These are phyloP conservation scores for Plodia interpunctella DNA, from an alignment of 1,140 invertebrate species.

Conservation along the genomic window DNA sequence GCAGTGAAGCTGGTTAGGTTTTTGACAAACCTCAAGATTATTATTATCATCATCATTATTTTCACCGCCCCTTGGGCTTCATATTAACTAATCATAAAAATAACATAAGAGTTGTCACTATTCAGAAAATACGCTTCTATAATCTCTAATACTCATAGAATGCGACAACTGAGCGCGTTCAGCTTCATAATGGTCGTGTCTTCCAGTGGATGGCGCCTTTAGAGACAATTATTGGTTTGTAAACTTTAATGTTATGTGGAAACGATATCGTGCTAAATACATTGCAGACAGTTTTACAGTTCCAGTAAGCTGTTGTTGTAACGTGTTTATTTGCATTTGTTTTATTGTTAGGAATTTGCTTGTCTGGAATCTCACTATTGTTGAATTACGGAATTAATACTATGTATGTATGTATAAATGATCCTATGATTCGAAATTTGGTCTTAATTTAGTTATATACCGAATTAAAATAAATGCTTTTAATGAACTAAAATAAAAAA, in stretches of 20 bases:
- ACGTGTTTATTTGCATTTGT: slow-evolving; percentile 1
- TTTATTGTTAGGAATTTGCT: not conserved
- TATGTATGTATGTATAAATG: too few species aligned
- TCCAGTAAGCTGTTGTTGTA: not conserved
- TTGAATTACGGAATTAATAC: not conserved
- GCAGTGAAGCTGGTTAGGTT: too few species aligned
- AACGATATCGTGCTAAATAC: slow-evolving; percentile 4
- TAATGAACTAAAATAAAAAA: too few species aligned
- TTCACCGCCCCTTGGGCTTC: too few species aligned
- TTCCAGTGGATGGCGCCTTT: slow-evolving; percentile 1
- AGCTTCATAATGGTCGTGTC: not conserved
- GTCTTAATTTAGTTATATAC: too few species aligned
- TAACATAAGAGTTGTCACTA: not conserved
- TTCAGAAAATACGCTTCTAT: not conserved
- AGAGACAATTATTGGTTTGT: slow-evolving; percentile 2
- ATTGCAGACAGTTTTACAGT: not conserved
- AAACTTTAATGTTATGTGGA: not conserved
- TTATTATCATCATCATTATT: too few species aligned
- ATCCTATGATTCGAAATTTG: too few species aligned
- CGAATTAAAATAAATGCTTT: too few species aligned
- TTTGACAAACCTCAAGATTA: too few species aligned
- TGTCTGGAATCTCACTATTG: not conserved
- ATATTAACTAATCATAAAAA: too few species aligned
- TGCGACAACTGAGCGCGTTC: not conserved
- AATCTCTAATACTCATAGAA: not conserved